phyloP scores from a whole-genome alignment of 2,113 vertebrate genomes.

The Tetrao urogallus region DNA sequence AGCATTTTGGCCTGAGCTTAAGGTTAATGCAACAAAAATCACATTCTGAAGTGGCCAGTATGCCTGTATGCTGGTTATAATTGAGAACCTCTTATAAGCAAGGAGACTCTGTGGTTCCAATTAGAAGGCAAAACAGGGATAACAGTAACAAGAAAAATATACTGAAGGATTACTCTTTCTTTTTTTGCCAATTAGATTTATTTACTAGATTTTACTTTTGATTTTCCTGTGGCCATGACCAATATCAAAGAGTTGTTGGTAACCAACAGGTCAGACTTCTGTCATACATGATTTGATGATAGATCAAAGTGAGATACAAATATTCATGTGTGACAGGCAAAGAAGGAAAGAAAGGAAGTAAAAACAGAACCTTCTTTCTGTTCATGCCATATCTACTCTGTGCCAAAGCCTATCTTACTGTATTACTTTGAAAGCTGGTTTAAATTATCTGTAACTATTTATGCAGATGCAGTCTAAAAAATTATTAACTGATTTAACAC shows the following conservation, averaged over 20 bases:
- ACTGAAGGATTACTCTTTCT: neutral
- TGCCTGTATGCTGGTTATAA: neutral
- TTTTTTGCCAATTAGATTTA: neutral
- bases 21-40: neutral
- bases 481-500: neutral
- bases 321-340: neutral
- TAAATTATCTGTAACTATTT: constrained; percentile 29
- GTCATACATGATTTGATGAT: neutral
- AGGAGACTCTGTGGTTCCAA: neutral
- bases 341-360: neutral
- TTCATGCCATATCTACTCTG: neutral
- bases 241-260: neutral
- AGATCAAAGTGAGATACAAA: neutral
- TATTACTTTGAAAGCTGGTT: constrained; percentile 24
- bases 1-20: neutral
- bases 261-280: neutral
- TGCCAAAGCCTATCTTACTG: neutral
- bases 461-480: neutral
- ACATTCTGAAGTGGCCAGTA: neutral
- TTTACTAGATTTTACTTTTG: neutral
- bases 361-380: neutral
- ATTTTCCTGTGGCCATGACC: neutral
- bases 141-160: neutral
- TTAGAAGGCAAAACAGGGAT: neutral
- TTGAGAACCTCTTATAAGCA: neutral